Evolutionary conservation across 64 coral and sea anemone genomes (phyloP).

Genomic region (Pocillopora verrucosa): DNA sequence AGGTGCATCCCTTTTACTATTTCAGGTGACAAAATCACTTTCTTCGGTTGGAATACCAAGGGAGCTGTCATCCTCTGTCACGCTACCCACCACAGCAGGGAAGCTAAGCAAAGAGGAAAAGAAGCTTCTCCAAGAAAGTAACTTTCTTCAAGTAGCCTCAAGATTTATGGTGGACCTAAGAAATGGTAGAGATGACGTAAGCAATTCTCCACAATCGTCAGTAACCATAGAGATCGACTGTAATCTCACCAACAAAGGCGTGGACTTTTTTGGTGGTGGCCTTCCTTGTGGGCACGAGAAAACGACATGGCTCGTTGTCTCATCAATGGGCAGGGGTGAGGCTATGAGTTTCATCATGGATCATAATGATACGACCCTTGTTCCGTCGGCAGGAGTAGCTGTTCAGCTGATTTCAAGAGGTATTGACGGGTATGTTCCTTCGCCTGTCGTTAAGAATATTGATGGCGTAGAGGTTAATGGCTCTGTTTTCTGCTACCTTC

Average conservation of each 20-base stretch:
- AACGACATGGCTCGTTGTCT: constrained; percentile 60
- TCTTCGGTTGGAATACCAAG: neutral
- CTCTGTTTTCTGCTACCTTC: constrained; percentile 68
- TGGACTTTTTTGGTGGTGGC: neutral
- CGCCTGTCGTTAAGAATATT: neutral
- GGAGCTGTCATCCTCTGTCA: constrained; percentile 53
- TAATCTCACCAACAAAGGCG: neutral
- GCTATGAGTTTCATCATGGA: constrained; percentile 18
- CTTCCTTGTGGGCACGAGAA: neutral
- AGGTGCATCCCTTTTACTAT: constrained; percentile 40
- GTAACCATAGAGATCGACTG: constrained; percentile 19
- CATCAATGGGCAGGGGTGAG: constrained; percentile 40
- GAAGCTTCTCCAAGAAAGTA: constrained; percentile 51
- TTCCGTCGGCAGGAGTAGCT: constrained; percentile 70
- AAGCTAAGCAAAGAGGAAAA: constrained; percentile 15
- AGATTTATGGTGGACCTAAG: neutral
- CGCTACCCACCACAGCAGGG: neutral
- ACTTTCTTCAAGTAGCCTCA: constrained; percentile 66
- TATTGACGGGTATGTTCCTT: neutral
- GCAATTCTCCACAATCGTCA: constrained; percentile 14
- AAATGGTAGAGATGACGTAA: neutral
- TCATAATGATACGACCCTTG: constrained; percentile 23
- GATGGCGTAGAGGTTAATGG: constrained; percentile 2
- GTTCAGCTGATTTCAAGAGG: constrained; percentile 7
- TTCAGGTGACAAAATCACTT: constrained; percentile 50